Conservation (phyloP, 2,113 vertebrate species). For the Raja brachyura region DNA sequence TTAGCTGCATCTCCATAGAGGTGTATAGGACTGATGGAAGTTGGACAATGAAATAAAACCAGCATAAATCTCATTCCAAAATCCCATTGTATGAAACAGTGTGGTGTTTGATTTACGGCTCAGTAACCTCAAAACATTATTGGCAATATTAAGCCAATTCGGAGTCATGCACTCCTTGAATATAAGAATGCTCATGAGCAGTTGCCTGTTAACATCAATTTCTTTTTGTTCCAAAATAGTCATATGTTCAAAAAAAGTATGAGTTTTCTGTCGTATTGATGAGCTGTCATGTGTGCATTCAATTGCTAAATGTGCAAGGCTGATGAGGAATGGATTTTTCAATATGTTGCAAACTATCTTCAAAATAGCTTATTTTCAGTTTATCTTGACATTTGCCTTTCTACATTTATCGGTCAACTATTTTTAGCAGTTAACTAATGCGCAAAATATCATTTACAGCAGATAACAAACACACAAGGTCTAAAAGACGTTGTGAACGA, state of each 20-base stretch:
- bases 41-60: neutral
- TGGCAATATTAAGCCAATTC: neutral
- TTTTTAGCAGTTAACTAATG: neutral
- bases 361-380: neutral
- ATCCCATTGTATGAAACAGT: neutral
- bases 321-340: neutral
- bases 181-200: neutral
- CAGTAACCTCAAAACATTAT: neutral
- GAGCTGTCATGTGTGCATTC: conserved; percentile 10
- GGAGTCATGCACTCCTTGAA: neutral
- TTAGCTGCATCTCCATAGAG: neutral
- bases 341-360: neutral
- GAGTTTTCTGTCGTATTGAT: neutral
- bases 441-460: no score
- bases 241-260: neutral
- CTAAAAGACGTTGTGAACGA: no score
- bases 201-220: neutral
- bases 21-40: neutral
- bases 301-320: neutral
- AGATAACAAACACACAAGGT: no score
- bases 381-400: no score
- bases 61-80: neutral
- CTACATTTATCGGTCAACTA: neutral
- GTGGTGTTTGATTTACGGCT: neutral
- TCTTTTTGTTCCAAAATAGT: neutral